Evolutionary conservation across 2,888 invertebrate species (phyloP).

Genomic region (Orchesellides sinensis): DNA sequence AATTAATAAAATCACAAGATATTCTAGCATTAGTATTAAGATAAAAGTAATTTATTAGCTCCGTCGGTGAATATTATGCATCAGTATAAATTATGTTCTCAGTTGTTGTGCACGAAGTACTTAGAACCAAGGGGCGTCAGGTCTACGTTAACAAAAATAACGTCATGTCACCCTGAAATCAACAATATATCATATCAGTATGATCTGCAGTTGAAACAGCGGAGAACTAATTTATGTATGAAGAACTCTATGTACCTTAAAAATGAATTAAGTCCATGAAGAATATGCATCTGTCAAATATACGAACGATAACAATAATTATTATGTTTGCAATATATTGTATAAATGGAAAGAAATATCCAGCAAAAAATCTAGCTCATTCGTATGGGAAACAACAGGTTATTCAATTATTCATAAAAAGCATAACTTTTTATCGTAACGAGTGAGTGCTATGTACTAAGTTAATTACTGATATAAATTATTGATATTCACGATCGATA

Average conservation of each 20-base stretch:
- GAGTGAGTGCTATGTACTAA: slow-evolving; percentile 20
- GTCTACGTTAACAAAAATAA: background rate
- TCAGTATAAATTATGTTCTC: background rate
- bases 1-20: slow-evolving; percentile 8
- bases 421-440: slow-evolving; percentile 11
- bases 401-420: slow-evolving; percentile 12
- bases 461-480: background rate
- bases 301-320: background rate
- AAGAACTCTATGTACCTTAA: slow-evolving; percentile 49
- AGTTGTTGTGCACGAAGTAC: background rate
- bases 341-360: background rate
- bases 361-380: slow-evolving; percentile 37
- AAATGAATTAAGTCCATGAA: slow-evolving; percentile 29
- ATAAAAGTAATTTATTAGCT: background rate
- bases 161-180: background rate
- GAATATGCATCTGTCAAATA: slow-evolving; percentile 12
- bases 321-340: background rate
- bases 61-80: background rate
- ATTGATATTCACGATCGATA: slow-evolving; percentile 20
- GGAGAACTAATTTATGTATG: background rate
- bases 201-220: background rate
- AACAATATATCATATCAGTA: background rate
- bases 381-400: slow-evolving; percentile 5
- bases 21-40: background rate
- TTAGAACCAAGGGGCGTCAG: background rate